A percentile compares a stretch with the other conserved stretches of the same genome.
Conservation (phyloP, 2,797 vertebrate genomes). For the Atherinosoma microstoma region DNA sequence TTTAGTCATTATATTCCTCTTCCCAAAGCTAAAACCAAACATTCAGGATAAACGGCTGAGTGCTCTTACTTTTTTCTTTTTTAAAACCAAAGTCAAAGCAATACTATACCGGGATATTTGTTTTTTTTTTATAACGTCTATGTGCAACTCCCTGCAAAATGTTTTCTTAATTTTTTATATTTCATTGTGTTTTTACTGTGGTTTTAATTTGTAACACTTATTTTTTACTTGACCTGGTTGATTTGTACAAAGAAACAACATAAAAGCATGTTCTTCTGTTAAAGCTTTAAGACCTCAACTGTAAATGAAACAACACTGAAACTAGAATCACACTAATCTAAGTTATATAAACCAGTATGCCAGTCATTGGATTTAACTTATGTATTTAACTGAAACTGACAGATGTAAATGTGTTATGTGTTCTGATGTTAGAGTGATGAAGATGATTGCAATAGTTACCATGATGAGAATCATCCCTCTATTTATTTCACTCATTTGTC, state of each 20-base stretch:
- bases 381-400: constrained; percentile 77
- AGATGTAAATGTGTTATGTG: constrained; percentile 48
- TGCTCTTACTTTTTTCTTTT: constrained; percentile 26
- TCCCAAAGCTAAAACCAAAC: not conserved
- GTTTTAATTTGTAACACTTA: constrained; percentile 56
- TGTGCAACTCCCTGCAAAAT: constrained; percentile 38
- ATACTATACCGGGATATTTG: constrained; percentile 65
- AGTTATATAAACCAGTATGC: constrained; percentile 39
- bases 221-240: constrained; percentile 55
- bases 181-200: constrained; percentile 50
- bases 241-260: constrained; percentile 51
- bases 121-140: constrained; percentile 36
- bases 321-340: constrained; percentile 41
- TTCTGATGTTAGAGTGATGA: constrained; percentile 39
- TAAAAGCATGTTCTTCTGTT: constrained; percentile 45
- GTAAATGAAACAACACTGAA: constrained; percentile 37
- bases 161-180: constrained; percentile 80
- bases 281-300: constrained; percentile 39
- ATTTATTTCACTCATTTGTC: constrained; percentile 69
- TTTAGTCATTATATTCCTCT: not conserved
- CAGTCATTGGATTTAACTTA: constrained; percentile 53
- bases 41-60: not conserved
- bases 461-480: constrained; percentile 37
- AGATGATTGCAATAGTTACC: constrained; percentile 16
- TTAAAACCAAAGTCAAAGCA: constrained; percentile 65